Evolutionary conservation across 2,113 vertebrate species (phyloP), one percentile per base, ranked within the genome.

Genomic region (Gambusia holbrooki): DNA sequence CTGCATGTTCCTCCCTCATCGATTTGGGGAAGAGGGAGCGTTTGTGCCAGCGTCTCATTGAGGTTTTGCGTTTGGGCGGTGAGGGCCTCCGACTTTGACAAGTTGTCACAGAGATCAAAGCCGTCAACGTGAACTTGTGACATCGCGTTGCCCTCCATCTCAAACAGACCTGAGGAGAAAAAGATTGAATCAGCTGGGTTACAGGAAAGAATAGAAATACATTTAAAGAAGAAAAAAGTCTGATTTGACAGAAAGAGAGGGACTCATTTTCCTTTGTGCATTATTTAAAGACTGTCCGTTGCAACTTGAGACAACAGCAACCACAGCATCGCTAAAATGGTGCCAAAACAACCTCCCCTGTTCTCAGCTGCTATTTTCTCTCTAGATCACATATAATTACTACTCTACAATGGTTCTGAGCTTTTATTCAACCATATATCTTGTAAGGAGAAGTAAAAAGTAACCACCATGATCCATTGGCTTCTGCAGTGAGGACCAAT

Each of bases 381-480:
- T 54, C 0, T 62, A 27, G 51, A 81, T 54, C 40, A 22, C 17
- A 60, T 70, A 15, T 6, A 64, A 62, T 33, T 61, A 12, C 19
- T 67, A 15, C 30, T 13, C 3, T 8, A 3, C 22, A 58, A 35
- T 42, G 13, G 11, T 70, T 61, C 27, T 69, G 1, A 62, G 2
- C 42, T 29, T 58, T 58, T 71, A 28, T 10, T 28, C 14, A 8
- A 1, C 11, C 12, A 25, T 15, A 25, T 3, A 51, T 51, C 19
- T 17, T 10, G 40, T 28, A 22, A 29, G 35, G 27, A 64, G 15
- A n/a, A 12, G 7, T 8, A 1, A 71, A 66, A 13, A 64, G 84
- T 89, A 60, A 91, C 85, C 85, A 87, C 74, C 90, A 92, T 91
- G 80, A 92, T 92, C 90, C 91, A 93, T 91, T 64, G 42, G 82